phyloP scores from a whole-genome alignment of 2,797 vertebrate species.

The Erithacus rubecula region DNA sequence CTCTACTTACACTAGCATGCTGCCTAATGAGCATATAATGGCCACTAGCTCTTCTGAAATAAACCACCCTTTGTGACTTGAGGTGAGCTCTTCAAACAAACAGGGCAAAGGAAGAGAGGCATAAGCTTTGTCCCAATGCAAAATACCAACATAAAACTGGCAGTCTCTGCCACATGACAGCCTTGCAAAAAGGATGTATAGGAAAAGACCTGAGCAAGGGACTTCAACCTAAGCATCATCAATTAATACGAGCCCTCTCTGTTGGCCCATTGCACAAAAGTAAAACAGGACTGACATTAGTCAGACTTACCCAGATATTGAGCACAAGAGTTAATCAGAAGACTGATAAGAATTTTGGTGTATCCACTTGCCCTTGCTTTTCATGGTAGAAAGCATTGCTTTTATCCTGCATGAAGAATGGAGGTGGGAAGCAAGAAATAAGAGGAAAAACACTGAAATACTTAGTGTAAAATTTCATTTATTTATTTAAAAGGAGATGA shows the following conservation, averaged over 20 bases:
- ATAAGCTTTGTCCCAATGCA: not conserved
- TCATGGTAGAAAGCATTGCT: not conserved
- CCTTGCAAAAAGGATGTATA: not conserved
- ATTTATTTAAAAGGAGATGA: not conserved
- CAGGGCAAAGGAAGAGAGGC: not conserved
- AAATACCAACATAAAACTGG: not conserved
- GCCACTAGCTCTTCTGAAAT: not conserved
- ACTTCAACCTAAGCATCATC: not conserved
- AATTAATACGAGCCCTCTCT: not conserved
- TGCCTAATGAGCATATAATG: not conserved
- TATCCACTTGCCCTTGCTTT: not conserved
- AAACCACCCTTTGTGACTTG: not conserved
- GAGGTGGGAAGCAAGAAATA: not conserved
- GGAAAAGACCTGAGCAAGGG: not conserved
- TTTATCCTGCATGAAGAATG: not conserved
- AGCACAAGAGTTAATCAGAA: not conserved
- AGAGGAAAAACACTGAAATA: not conserved
- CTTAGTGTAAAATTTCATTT: not conserved
- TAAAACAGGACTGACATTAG: not conserved
- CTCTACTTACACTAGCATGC: not conserved
- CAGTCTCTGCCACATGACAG: not conserved
- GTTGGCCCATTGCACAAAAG: fast-evolving
- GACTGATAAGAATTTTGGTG: not conserved
- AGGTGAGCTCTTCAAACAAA: not conserved
- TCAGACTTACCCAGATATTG: not conserved